Evolutionary conservation across 2,113 vertebrate genomes (phyloP), one percentile per base, ranked within the genome.

Genomic region (Sciurus niger): DNA sequence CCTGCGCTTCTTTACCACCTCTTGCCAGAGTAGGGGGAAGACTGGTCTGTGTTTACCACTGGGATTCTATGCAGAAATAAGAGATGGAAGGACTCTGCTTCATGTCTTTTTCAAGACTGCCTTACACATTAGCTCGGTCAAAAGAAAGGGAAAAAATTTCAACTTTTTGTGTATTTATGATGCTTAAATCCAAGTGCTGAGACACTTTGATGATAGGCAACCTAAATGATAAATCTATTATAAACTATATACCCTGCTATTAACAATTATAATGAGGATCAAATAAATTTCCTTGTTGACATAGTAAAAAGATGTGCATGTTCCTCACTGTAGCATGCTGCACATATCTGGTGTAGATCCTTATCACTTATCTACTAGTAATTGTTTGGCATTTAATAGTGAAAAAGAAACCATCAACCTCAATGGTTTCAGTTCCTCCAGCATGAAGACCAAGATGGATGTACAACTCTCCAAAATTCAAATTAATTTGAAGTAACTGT

Each of bases 391-490:
- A 32, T 83, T 87, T 63, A 22, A 20, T 80, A 55, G 6, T 92
- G 30, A 90, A 67, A 90, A 72, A 93, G 12, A 7, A 90, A 55
- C 82, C 25, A 51, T 28, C 20, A 17, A 3, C 7, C 14, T 86
- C 43, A 22, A 1, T 84, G 34, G 3, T 85, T 90, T 85, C 48
- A 65, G n/a, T 53, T 58, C 16, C 88, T 74, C 7, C 8, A 67
- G 4, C 2, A 68, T 34, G 13, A 68, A 68, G 34, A 28, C 40
- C 13, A 55, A 89, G 43, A 90, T 12, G 4, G 12, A 58, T 14
- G 28, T 93, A 65, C 60, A 68, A 53, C 46, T 95, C 53, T 51
- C 5, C 18, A 84, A 80, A 96, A 91, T 93, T 48, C 51, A 74
- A 70, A 43, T 43, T 17, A 87, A 87, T 65, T 22, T 72, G 37